phyloP scores from a whole-genome alignment of 53 echinoderm and acorn worm species.

The Zoroaster sp. region DNA sequence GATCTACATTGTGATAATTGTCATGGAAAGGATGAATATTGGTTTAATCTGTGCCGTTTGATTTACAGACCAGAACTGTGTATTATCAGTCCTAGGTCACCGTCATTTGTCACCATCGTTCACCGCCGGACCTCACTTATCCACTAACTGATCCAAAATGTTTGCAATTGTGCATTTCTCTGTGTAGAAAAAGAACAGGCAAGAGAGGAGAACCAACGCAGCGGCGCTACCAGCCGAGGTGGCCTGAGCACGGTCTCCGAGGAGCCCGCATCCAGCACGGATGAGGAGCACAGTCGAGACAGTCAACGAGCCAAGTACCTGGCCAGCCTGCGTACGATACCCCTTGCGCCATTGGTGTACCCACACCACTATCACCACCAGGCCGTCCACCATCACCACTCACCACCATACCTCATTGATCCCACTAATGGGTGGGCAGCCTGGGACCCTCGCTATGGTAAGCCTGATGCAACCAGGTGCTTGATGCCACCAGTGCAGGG shows the following conservation, averaged over 20 bases:
- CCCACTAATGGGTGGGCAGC: conserved; percentile 60
- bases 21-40: too few relatives aligned
- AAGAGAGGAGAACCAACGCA: conserved; percentile 20
- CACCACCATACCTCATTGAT: conserved; percentile 67
- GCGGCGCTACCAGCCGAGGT: conserved; percentile 18
- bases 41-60: too few relatives aligned
- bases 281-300: conserved; percentile 36
- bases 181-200: conserved; percentile 17
- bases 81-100: too few relatives aligned
- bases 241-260: conserved; percentile 43
- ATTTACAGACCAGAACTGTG: too few relatives aligned
- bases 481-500: too few relatives aligned
- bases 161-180: too few relatives aligned
- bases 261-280: conserved; percentile 59
- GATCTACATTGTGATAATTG: too few relatives aligned
- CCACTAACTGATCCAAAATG: too few relatives aligned
- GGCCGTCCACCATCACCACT: conserved; percentile 33
- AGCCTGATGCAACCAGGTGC: too few relatives aligned
- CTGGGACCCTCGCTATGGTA: conserved; percentile 68
- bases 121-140: too few relatives aligned
- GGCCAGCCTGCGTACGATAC: conserved; percentile 41
- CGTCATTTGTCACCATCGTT: too few relatives aligned
- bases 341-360: neutral
- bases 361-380: conserved; percentile 55
- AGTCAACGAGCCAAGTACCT: conserved; percentile 28